Evolutionary conservation across 2,888 invertebrate genomes (phyloP), one percentile per base, ranked within the genome.

Genomic region (Heliothis peltigera): DNA sequence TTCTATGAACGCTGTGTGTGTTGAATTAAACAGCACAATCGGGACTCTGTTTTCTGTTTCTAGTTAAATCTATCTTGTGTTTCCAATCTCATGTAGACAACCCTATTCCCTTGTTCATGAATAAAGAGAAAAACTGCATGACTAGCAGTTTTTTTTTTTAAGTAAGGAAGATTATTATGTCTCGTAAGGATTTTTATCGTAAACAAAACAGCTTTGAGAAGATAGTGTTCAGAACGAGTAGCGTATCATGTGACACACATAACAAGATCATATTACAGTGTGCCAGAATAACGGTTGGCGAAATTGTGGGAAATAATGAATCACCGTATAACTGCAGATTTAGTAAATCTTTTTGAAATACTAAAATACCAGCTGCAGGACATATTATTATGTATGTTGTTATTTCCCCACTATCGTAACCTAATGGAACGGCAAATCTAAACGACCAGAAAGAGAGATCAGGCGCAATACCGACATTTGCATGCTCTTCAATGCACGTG

Each of bases 261-360:
- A 35, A 47, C 62, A 28, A 28, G 10, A 39, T 17, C 59, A 7
- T 46, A 63, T 48, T 65, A 63, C 63, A 61, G 39, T 67, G 63
- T 64, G 65, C 65, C 49, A 57, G 60, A 64, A 58, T 74, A 80
- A 80, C 81, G 81, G 80, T 61, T 53, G 3, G 15, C 18, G 6
- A 70, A 73, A 66, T 70, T 77, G 67, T 79, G 74, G 70, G 74
- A 79, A 74, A 68, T 64, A 39, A 54, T 76, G 70, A 80, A 68
- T 71, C 69, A 64, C 15, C 28, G 39, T 39, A 19, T 55, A 44
- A 39, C 39, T 54, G 60, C 49, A 53, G 44, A 62, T 72, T 80
- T 47, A 43, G 39, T 21, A 70, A 54, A 25, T 39, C 8, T 32
- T 49, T 47, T 43, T 22, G 21, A 51, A 25, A 21, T 43, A n/a